phyloP scores from a whole-genome alignment of 2,888 invertebrate genomes.

The Nephrotoma guestfalica region DNA sequence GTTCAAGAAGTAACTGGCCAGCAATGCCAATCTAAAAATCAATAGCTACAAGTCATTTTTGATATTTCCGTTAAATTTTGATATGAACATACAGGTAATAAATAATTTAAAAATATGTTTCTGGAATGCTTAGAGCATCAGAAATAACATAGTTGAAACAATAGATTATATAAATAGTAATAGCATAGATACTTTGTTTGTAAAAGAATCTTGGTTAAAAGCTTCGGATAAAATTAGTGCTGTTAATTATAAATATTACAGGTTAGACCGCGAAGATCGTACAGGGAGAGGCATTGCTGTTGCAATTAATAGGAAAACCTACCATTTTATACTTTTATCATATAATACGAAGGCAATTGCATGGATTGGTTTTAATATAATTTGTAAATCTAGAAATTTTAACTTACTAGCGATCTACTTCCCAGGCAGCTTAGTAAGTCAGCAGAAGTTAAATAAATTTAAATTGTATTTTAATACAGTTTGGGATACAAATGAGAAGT shows the following conservation, averaged over 20 bases:
- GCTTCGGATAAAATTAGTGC: not conserved
- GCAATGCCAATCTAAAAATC: too few species aligned
- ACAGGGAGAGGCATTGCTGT: not conserved
- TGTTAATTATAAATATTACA: not conserved
- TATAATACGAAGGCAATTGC: not conserved
- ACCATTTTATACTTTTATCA: not conserved
- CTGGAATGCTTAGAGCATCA: not conserved
- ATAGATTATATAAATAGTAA: not conserved
- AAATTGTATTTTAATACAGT: not conserved
- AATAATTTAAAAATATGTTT: not conserved
- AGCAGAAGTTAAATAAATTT: too few species aligned
- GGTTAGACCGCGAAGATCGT: not conserved
- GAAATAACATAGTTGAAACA: not conserved
- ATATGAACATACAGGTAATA: not conserved
- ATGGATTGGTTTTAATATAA: too few species aligned
- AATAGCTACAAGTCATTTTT: too few species aligned
- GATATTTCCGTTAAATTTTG: too few species aligned
- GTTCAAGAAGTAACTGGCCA: too few species aligned
- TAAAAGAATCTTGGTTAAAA: not conserved
- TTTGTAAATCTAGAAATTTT: too few species aligned
- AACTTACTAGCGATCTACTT: too few species aligned
- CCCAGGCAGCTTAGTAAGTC: too few species aligned
- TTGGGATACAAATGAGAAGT: not conserved
- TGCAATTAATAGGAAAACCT: not conserved
- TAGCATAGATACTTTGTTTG: not conserved